phyloP scores from a whole-genome alignment of 2,888 invertebrate species.

The Shargacucullia verbasci region DNA sequence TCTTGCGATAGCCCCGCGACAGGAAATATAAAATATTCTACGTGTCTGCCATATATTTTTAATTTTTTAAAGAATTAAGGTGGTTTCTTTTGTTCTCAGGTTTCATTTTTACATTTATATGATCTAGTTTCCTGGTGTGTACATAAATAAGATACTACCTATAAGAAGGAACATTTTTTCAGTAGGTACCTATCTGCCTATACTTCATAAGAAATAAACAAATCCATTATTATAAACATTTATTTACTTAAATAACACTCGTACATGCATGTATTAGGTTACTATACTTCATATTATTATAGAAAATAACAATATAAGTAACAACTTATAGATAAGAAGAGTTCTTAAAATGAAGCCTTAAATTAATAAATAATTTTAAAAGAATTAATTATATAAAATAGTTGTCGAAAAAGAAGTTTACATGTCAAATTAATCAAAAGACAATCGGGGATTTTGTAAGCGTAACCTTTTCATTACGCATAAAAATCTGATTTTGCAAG shows the following conservation, averaged over 20 bases:
- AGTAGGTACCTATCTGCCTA: too few species aligned
- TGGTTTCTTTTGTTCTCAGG: too few species aligned
- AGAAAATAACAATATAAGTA: constrained; percentile 79
- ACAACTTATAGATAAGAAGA: constrained; percentile 36
- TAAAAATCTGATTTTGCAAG: constrained; percentile 66
- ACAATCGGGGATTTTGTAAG: constrained; percentile 66
- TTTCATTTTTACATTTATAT: too few species aligned
- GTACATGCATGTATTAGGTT: constrained; percentile 70
- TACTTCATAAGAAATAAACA: not conserved
- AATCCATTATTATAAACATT: constrained; percentile 25
- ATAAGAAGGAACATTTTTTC: too few species aligned
- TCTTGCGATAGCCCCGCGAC: too few species aligned
- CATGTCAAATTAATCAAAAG: constrained; percentile 18
- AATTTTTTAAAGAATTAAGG: too few species aligned
- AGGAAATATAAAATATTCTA: too few species aligned
- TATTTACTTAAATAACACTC: constrained; percentile 57
- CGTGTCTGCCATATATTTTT: too few species aligned
- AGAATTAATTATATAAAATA: constrained; percentile 1
- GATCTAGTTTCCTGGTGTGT: too few species aligned
- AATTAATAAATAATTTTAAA: constrained; percentile 1
- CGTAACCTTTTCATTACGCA: constrained; percentile 72
- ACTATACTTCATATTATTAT: constrained; percentile 81
- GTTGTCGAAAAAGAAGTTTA: not conserved
- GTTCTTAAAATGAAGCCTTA: constrained; percentile 19
- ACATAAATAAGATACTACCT: too few species aligned